Evolutionary conservation across 2,113 vertebrate species (phyloP).

Genomic region (Neogobius melanostomus): DNA sequence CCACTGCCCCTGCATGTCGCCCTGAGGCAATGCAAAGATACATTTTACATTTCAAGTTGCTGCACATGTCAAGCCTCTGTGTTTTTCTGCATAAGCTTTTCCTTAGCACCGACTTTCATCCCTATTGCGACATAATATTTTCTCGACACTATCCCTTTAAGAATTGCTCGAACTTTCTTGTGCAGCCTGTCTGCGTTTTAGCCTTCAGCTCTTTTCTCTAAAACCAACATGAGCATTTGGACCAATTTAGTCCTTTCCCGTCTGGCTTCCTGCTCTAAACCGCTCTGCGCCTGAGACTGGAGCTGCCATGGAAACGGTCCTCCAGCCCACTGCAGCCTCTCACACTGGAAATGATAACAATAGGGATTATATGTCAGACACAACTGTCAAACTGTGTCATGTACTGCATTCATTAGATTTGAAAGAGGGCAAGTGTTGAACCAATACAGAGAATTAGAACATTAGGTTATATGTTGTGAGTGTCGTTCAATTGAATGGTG

Average conservation of each 20-base stretch:
- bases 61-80: too few species aligned
- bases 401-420: conserved; percentile 2
- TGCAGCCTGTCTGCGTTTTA: not conserved
- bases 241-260: conserved; percentile 18
- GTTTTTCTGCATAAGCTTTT: too few species aligned
- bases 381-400: conserved; percentile 15
- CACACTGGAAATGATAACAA: conserved; percentile 23
- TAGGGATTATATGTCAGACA: conserved; percentile 2
- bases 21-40: too few species aligned
- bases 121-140: not conserved
- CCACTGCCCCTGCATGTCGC: too few species aligned
- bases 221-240: conserved; percentile 1
- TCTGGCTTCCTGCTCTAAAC: conserved; percentile 21
- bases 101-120: too few species aligned
- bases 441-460: conserved; percentile 12
- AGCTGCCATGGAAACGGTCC: conserved; percentile 54
- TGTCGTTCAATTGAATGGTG: too few species aligned
- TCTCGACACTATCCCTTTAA: not conserved
- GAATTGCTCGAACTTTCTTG: not conserved
- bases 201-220: conserved; percentile 4
- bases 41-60: too few species aligned
- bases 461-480: not conserved
- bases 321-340: conserved; percentile 18
- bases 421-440: not conserved
- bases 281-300: conserved; percentile 4